Evolutionary conservation across 2,888 invertebrate genomes (phyloP), one percentile per base, ranked within the genome.

Genomic region (Rambutsinella grinnellia): DNA sequence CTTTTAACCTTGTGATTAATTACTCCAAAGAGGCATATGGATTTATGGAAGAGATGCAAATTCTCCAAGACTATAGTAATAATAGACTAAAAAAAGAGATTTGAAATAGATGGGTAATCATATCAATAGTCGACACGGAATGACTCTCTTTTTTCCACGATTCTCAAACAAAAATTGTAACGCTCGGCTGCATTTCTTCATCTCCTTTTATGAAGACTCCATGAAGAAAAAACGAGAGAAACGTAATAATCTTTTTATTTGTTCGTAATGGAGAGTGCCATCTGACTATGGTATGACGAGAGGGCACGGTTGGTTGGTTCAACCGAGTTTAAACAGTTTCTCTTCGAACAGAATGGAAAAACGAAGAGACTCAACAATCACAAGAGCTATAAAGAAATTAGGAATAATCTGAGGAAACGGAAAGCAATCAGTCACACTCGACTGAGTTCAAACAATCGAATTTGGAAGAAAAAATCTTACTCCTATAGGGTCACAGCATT

Each of bases 371-470:
- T n/a, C n/a, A n/a, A n/a, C n/a, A n/a, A n/a, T n/a, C n/a, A n/a
- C n/a, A n/a, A 60, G 26, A 69, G 27, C 51, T 49, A 63, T 49
- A 79, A 71, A 76, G 72, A 66, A 79, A 81, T 81, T 81, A 79
- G 79, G 81, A 81, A 81, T 79, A 81, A 81, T 81, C 79, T 78
- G 78, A 81, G 81, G 81, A 81, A 84, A 84, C 84, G 84, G 84
- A 84, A 84, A 84, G 80, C 82, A 84, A 84, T 84, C 84, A 83
- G 84, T 84, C 79, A 79, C 82, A 83, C 82, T 83, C 81, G 68
- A 84, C 82, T 82, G 82, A 82, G 78, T 79, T 75, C 82, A 84
- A 84, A 84, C 84, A 84, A 84, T 82, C 82, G 82, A 81, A 79
- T 78, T 78, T 79, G 62, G 66, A 10, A 56, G 27, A 57, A 56